Evolutionary conservation across 2,113 vertebrate species (phyloP).

Genomic region (Centropristis striata): DNA sequence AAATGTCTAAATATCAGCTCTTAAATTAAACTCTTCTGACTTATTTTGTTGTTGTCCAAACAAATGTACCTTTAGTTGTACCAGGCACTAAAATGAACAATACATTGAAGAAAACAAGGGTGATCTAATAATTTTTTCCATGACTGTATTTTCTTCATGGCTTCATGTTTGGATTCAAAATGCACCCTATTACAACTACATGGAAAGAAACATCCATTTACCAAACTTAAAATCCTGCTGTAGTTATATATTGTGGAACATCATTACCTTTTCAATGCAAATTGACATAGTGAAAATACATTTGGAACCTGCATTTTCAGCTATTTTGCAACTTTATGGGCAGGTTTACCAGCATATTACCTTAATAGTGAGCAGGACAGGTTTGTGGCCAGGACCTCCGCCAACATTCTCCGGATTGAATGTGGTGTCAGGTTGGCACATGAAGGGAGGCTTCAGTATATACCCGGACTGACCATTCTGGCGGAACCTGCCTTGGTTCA

Average conservation of each 20-base stretch:
- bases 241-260: not conserved
- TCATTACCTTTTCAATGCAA: not conserved
- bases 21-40: no score
- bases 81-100: no score
- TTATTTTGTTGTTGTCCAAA: no score
- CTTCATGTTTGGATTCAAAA: not conserved
- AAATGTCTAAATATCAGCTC: no score
- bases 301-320: not conserved
- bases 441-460: conserved; percentile 90
- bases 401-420: conserved; percentile 89
- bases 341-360: conserved; percentile 59
- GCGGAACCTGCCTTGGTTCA: conserved; percentile 93
- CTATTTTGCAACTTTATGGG: not conserved
- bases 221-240: not conserved
- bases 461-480: conserved; percentile 91
- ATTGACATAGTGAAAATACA: not conserved
- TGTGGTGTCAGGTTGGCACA: conserved; percentile 77
- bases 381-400: conserved; percentile 82
- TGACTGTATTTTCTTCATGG: not conserved
- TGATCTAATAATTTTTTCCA: no score
- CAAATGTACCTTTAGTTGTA: no score
- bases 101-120: no score
- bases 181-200: not conserved
- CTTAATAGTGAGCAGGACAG: conserved; percentile 85
- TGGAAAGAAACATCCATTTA: not conserved